Evolutionary conservation across 2,113 vertebrate species (phyloP), one percentile per base, ranked within the genome.

Genomic region (Rana temporaria): DNA sequence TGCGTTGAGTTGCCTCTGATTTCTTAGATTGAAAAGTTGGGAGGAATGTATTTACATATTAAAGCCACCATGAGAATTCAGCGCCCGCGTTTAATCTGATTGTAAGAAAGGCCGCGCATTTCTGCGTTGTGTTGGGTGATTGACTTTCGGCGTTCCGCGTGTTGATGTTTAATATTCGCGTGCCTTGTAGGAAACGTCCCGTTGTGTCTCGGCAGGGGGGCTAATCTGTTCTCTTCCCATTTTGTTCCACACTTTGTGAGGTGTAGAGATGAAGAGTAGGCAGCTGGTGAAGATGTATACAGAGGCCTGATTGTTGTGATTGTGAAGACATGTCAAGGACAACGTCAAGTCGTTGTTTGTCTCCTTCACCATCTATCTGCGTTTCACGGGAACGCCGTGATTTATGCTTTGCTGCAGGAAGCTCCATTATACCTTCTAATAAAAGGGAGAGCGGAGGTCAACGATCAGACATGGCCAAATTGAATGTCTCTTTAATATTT

Each of bases 221-320:
- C 42, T 53, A 38, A 57, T 68, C 15, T 67, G 18, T 67, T 68
- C 68, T 67, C 19, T 64, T 64, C 63, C 18, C 18, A 67, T 18
- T 56, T 6, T 67, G 15, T 67, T 78, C 19, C 53, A 76, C 32
- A 4, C 18, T 32, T 78, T 52, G 19, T 17, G 18, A 30, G 56
- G 53, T 4, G 14, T 55, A 11, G 24, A n/a, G 11, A 53, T 55
- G 30, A 79, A 68, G 68, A 20, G 8, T n/a, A 6, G 6, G 60
- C 42, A 22, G 22, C 26, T 48, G 32, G 38, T 53, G 24, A 12
- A 20, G 20, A n/a, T 22, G 12, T 48, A 12, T 48, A 48, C 67
- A 20, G 7, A 4, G 20, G 17, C 17, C 6, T 12, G 42, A 48
- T 48, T 48, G 42, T 48, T 48, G 42, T 32, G 53, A 24, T 56